These are phyloP conservation scores for Xestia c-nigrum DNA, from an alignment of 2,888 invertebrate species.

Conservation along the genomic window DNA sequence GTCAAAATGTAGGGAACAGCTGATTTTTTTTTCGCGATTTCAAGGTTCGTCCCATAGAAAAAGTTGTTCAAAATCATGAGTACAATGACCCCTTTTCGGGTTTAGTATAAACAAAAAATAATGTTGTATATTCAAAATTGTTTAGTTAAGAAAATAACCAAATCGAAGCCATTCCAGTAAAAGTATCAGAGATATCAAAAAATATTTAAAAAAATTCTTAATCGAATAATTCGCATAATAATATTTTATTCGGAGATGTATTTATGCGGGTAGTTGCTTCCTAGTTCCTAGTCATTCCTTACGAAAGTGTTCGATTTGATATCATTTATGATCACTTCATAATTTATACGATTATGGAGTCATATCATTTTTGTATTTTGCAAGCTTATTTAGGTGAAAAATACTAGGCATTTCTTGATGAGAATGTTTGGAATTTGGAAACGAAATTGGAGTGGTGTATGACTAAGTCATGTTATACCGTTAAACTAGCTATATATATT, in stretches of 20 bases:
- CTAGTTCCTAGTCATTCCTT: constrained; percentile 68
- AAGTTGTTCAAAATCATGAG: too few relatives aligned
- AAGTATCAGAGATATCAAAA: constrained; percentile 22
- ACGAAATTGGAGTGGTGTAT: neutral
- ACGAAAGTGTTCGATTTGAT: constrained; percentile 64
- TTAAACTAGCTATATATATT: neutral
- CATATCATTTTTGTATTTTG: constrained; percentile 29
- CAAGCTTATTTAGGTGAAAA: constrained; percentile 22
- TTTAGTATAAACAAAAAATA: too few relatives aligned
- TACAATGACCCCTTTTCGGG: too few relatives aligned
- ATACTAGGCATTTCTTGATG: neutral
- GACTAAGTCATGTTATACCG: neutral
- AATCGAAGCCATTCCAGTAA: constrained; percentile 44
- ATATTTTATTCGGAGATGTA: constrained; percentile 34
- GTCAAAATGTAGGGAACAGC: too few relatives aligned
- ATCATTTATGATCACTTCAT: constrained; percentile 65
- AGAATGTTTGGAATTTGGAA: neutral
- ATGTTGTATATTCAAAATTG: neutral
- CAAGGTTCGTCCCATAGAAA: too few relatives aligned
- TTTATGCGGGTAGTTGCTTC: constrained; percentile 55
- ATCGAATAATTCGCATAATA: constrained; percentile 31
- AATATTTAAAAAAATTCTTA: neutral
- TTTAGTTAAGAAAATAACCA: neutral
- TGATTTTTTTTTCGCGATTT: too few relatives aligned
- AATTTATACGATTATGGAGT: constrained; percentile 77